These are phyloP conservation scores for Rana temporaria DNA, from an alignment of 2,113 vertebrate species.

Conservation along the genomic window DNA sequence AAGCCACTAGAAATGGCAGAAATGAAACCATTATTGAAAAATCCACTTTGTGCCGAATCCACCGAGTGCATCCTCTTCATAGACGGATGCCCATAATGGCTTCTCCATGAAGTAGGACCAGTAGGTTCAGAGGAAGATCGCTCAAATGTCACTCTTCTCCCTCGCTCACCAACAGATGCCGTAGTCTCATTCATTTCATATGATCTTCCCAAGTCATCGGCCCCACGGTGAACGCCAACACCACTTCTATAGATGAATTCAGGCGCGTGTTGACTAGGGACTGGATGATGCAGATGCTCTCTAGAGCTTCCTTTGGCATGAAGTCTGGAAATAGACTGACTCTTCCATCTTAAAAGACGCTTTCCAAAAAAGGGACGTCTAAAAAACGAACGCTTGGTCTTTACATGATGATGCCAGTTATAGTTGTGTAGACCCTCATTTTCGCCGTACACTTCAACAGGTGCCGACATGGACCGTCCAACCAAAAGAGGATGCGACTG, in stretches of 20 bases:
- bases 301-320: constrained; percentile 61
- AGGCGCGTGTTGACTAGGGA: constrained; percentile 6
- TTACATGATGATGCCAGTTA: constrained; percentile 65
- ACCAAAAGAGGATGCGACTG: constrained; percentile 64
- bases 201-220: not conserved
- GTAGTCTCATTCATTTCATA: not conserved
- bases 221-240: not conserved
- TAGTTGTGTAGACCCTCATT: constrained; percentile 65
- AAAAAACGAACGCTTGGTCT: constrained; percentile 65
- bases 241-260: not conserved
- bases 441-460: constrained; percentile 60
- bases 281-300: constrained; percentile 44
- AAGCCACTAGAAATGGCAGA: constrained; percentile 74
- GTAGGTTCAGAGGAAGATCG: constrained; percentile 75
- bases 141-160: constrained; percentile 64
- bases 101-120: not conserved
- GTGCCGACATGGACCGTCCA: constrained; percentile 71
- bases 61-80: constrained; percentile 52
- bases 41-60: constrained; percentile 64
- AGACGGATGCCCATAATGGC: constrained; percentile 14
- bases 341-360: constrained; percentile 41
- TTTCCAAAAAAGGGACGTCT: constrained; percentile 58
- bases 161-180: not conserved
- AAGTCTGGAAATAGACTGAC: constrained; percentile 66
- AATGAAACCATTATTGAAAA: constrained; percentile 68